Percentiles rank a stretch among this genome's conserved stretches.
These are phyloP conservation scores for Schizaphis graminum DNA, from an alignment of 2,888 invertebrate genomes.

Conservation along the genomic window DNA sequence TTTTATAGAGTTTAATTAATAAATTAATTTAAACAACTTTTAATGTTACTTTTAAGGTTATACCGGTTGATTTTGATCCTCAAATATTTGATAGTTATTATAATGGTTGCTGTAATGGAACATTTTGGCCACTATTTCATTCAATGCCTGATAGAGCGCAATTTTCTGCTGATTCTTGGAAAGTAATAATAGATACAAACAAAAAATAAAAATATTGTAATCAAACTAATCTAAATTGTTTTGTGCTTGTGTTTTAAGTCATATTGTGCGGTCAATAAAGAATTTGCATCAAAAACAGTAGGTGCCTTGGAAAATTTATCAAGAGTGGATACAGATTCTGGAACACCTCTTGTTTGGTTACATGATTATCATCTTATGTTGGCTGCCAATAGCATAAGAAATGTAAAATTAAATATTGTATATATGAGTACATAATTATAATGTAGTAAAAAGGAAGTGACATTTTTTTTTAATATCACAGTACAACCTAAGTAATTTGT, in stretches of 20 bases:
- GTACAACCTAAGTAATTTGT: background rate
- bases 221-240: background rate
- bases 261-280: conserved; percentile 84
- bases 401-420: conserved; percentile 72
- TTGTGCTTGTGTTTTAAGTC: conserved; percentile 72
- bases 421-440: background rate
- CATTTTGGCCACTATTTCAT: conserved; percentile 93
- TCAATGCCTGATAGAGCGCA: conserved; percentile 92
- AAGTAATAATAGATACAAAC: conserved; percentile 69
- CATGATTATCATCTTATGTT: conserved; percentile 96
- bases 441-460: background rate
- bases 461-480: background rate
- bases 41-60: conserved; percentile 75
- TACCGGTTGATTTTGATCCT: conserved; percentile 84
- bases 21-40: background rate
- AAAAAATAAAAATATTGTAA: background rate
- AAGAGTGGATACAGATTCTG: conserved; percentile 67
- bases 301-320: conserved; percentile 73
- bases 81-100: conserved; percentile 87
- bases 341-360: conserved; percentile 88
- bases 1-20: background rate
- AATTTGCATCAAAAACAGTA: conserved; percentile 86
- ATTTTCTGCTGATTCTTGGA: conserved; percentile 86
- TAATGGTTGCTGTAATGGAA: conserved; percentile 92
- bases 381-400: conserved; percentile 91